Evolutionary conservation across 2,888 invertebrate species (phyloP).

Genomic region (Argyresthia albistria): DNA sequence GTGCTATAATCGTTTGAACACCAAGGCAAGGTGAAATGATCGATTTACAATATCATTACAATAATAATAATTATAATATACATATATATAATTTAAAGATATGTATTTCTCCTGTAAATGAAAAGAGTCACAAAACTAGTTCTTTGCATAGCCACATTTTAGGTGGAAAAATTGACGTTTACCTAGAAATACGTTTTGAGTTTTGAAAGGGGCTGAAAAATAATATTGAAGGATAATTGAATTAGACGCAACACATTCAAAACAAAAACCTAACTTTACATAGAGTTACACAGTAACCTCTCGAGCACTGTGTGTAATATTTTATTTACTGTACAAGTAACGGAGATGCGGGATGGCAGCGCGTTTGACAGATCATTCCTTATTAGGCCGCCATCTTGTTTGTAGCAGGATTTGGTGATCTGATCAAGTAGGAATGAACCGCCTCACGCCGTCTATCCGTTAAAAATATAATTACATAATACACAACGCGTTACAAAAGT

Average conservation of each 20-base stretch:
- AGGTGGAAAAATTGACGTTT: conserved; percentile 52
- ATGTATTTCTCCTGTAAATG: conserved; percentile 66
- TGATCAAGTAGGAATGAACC: neutral
- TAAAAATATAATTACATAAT: conserved; percentile 34
- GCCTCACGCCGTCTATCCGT: neutral
- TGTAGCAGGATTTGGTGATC: neutral
- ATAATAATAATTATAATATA: conserved; percentile 39
- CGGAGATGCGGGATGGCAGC: neutral
- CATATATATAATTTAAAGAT: conserved; percentile 61
- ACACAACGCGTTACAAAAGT: conserved; percentile 51
- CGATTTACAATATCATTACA: conserved; percentile 32
- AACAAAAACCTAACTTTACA: conserved; percentile 26
- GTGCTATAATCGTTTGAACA: conserved; percentile 64
- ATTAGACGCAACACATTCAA: conserved; percentile 38
- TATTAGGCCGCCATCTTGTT: neutral
- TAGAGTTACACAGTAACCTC: conserved; percentile 19
- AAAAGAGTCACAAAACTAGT: conserved; percentile 34
- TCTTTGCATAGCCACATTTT: conserved; percentile 15
- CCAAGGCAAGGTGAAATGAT: conserved; percentile 67
- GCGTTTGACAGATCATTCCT: neutral
- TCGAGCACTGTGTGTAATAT: neutral
- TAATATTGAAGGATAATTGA: conserved; percentile 25
- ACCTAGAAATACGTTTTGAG: conserved; percentile 56
- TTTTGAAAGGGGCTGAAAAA: conserved; percentile 27
- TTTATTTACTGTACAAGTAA: conserved; percentile 1